Evolutionary conservation across 2,113 vertebrate species (phyloP).

Genomic region (human (Homo sapiens)): GRCh38 chr11:109399501-109400000

Average conservation of each 20-base stretch:
- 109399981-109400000: not conserved
- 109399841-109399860: not conserved
- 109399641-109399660: not conserved
- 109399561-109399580: not conserved
- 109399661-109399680: not conserved
- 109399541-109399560: not conserved
- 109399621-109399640: not conserved
- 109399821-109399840: not conserved
- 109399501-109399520: not conserved
- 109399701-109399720: not conserved
- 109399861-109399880: not conserved
- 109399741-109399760: not conserved
- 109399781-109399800: not conserved
- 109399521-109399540: not conserved
- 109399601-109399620: not conserved
- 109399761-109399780: not conserved
- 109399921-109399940: not conserved
- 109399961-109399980: not conserved
- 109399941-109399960: not conserved
- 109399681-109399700: not conserved
- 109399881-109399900: not conserved
- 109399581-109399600: not conserved
- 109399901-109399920: not conserved
- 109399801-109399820: not conserved
- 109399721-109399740: not conserved